Evolutionary conservation across 2,113 vertebrate species (phyloP).

Genomic region (Sylvia atricapilla): DNA sequence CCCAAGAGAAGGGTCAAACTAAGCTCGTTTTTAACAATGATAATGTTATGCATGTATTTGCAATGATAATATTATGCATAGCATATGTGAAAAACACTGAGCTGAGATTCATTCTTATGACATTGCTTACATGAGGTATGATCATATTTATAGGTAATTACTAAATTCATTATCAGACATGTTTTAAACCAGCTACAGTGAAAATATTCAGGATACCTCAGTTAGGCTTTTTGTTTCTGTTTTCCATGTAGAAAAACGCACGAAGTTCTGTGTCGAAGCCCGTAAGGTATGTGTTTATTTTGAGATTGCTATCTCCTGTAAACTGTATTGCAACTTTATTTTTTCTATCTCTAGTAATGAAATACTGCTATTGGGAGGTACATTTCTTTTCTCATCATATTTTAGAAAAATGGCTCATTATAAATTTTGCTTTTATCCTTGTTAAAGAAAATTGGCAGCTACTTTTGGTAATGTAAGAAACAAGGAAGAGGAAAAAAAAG

Average conservation of each 20-base stretch:
- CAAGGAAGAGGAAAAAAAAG: background rate
- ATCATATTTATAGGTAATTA: background rate
- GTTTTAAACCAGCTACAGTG: background rate
- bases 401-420: background rate
- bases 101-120: background rate
- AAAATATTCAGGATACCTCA: background rate
- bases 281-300: slow-evolving; percentile 20
- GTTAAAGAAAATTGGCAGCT: slow-evolving; percentile 29
- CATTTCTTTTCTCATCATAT: background rate
- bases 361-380: background rate
- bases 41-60: background rate
- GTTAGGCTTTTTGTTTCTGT: background rate
- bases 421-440: background rate
- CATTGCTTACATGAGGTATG: background rate
- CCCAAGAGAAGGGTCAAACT: background rate
- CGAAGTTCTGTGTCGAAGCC: rapidly evolving
- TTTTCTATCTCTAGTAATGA: background rate
- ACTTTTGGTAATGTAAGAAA: background rate
- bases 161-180: background rate
- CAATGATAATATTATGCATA: background rate
- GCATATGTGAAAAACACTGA: background rate
- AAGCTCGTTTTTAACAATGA: background rate
- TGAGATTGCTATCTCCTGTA: background rate
- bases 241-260: background rate
- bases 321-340: background rate